Percentiles rank a stretch among this genome's conserved stretches.
These are phyloP conservation scores for Elephas maximus DNA, from an alignment of 2,113 vertebrate species.

Conservation along the genomic window DNA sequence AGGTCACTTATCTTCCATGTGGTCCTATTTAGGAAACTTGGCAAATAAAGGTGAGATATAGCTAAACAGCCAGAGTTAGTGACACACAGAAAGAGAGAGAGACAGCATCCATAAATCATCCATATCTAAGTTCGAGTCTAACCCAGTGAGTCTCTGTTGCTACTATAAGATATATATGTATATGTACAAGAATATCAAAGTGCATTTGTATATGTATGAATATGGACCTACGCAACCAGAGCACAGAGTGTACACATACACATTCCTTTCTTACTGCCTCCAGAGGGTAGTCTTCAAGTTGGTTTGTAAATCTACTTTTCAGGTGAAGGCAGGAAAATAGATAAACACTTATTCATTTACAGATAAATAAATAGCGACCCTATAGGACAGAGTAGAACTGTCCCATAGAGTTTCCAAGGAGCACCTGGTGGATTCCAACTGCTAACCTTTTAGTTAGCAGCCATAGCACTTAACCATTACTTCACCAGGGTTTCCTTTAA, in stretches of 20 bases:
- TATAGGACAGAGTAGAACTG: too few species aligned
- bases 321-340: not conserved
- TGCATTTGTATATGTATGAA: not conserved
- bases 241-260: not conserved
- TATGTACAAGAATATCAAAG: not conserved
- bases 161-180: not conserved
- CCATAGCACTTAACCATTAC: too few species aligned
- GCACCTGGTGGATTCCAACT: too few species aligned
- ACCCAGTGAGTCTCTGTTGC: not conserved
- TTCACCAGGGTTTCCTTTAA: too few species aligned
- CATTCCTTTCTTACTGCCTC: not conserved
- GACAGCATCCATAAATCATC: not conserved
- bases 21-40: not conserved
- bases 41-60: not conserved
- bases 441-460: too few species aligned
- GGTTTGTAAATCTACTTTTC: not conserved
- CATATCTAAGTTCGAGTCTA: slow-evolving; percentile 12
- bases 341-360: too few species aligned
- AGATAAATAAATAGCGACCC: too few species aligned
- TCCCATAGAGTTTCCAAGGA: too few species aligned
- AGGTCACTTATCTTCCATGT: not conserved
- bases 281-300: not conserved
- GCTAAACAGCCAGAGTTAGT: not conserved
- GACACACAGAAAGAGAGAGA: not conserved
- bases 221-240: too few species aligned